phyloP scores from a whole-genome alignment of 2,888 invertebrate genomes.

The Tromatobia lineatoria region DNA sequence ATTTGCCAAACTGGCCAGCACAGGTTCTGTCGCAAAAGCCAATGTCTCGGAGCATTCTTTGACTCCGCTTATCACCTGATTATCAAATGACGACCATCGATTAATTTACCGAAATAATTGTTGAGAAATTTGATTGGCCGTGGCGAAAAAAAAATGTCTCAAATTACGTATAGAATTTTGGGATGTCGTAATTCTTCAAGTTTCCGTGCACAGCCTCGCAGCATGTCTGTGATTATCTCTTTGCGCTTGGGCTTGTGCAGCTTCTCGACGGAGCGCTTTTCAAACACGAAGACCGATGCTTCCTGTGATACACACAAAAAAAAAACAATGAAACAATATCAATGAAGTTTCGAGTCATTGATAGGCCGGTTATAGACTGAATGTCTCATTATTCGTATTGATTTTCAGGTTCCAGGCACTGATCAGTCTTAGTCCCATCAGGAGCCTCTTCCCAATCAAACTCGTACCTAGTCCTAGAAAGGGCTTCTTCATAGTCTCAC shows the following conservation, averaged over 20 bases:
- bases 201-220: slow-evolving; percentile 92
- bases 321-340: not conserved
- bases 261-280: slow-evolving; percentile 96
- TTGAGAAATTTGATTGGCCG: not conserved
- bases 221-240: slow-evolving; percentile 95
- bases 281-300: slow-evolving; percentile 97
- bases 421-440: not conserved
- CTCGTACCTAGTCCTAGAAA: too few species aligned
- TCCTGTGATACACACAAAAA: slow-evolving; percentile 88
- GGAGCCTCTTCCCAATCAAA: too few species aligned
- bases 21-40: slow-evolving; percentile 97
- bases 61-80: slow-evolving; percentile 82
- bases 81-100: not conserved
- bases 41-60: slow-evolving; percentile 95
- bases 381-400: not conserved
- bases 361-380: not conserved
- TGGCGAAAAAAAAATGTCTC: not conserved
- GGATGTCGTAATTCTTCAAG: slow-evolving; percentile 95
- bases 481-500: too few species aligned
- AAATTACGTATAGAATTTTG: slow-evolving; percentile 88
- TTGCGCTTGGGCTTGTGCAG: slow-evolving; percentile 96
- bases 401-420: not conserved
- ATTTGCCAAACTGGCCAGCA: slow-evolving; percentile 95
- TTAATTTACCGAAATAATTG: not conserved
- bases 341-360: not conserved